A percentile compares a stretch with the other conserved stretches of the same genome.
These are phyloP conservation scores for Euleptes europaea DNA, from an alignment of 2,113 vertebrate species.

Conservation along the genomic window DNA sequence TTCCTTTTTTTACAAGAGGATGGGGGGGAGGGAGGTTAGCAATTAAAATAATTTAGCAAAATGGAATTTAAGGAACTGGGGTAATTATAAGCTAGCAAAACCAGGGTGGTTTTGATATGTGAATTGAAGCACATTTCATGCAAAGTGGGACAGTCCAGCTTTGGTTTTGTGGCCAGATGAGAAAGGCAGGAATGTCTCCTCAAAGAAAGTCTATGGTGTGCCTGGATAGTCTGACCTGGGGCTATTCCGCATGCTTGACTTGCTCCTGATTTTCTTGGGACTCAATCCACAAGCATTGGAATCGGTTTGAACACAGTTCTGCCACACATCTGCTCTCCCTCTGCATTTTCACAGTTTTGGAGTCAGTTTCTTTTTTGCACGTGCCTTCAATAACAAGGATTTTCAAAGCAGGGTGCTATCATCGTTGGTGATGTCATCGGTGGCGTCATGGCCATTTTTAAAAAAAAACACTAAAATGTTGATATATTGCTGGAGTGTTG, in stretches of 20 bases:
- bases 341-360: no score
- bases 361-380: no score
- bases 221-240: not conserved
- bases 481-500: no score
- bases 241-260: no score
- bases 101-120: fast-evolving
- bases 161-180: not conserved
- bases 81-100: not conserved
- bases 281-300: not conserved
- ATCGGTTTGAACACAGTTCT: no score
- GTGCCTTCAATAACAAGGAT: no score
- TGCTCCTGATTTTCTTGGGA: no score
- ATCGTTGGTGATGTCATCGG: no score
- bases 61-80: not conserved
- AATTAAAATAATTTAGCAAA: not conserved
- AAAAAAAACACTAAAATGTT: no score
- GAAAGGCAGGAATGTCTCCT: not conserved
- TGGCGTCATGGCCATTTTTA: no score
- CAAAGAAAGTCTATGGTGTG: not conserved
- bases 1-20: not conserved
- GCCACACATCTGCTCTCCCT: not conserved
- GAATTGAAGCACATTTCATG: not conserved
- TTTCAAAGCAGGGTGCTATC: no score
- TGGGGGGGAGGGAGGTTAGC: not conserved
- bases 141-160: not conserved